These are phyloP conservation scores for Megalops cyprinoides DNA, from an alignment of 2,797 vertebrate genomes.

Conservation along the genomic window DNA sequence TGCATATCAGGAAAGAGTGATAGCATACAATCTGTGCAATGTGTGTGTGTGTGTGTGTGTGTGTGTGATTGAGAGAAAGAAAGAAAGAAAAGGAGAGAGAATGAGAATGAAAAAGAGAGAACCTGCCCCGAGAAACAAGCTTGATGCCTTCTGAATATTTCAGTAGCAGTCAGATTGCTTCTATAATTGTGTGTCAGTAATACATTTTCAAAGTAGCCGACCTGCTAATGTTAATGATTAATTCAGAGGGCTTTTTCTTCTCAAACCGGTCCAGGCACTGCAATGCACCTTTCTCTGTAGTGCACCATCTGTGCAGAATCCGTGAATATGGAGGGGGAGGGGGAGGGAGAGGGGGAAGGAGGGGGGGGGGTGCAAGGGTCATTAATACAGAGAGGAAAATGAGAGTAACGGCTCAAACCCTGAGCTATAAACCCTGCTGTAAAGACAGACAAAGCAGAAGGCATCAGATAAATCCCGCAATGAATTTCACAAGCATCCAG, in stretches of 20 bases:
- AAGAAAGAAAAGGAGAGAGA: not conserved
- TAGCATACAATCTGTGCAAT: too few relatives aligned
- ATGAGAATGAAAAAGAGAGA: not conserved
- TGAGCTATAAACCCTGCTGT: not conserved
- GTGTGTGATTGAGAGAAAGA: not conserved
- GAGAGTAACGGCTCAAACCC: not conserved
- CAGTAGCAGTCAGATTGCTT: slow-evolving; percentile 20
- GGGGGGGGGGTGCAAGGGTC: not conserved
- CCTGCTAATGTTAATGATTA: slow-evolving; percentile 17
- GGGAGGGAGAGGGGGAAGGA: not conserved
- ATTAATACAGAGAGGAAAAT: not conserved
- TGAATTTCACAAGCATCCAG: not conserved
- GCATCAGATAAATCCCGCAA: not conserved
- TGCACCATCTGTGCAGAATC: slow-evolving; percentile 5
- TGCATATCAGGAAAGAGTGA: not conserved
- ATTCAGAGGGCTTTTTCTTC: not conserved
- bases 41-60: not conserved
- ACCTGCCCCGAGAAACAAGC: slow-evolving; percentile 6
- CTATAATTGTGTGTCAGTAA: slow-evolving; percentile 15
- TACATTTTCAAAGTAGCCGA: slow-evolving; percentile 13
- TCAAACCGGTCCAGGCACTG: slow-evolving; percentile 6
- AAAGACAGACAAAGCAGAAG: not conserved
- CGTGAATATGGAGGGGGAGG: not conserved
- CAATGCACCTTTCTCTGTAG: slow-evolving; percentile 28
- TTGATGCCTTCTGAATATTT: slow-evolving; percentile 15